Evolutionary conservation across 2,113 vertebrate species (phyloP).

Genomic region (Micronycteris hirsuta): DNA sequence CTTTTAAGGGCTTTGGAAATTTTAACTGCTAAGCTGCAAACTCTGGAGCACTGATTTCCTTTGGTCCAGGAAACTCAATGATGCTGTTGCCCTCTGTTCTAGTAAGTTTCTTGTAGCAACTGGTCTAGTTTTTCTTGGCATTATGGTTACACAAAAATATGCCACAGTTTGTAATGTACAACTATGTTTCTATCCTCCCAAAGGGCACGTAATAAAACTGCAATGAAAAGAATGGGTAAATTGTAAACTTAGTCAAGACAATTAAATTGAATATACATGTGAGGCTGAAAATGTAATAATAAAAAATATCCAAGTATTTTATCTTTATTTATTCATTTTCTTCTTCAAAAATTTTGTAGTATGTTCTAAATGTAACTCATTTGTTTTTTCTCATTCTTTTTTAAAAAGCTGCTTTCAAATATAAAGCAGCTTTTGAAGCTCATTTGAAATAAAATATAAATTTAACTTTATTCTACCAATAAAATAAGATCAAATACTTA

Average conservation of each 20-base stretch:
- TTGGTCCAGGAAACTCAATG: not conserved
- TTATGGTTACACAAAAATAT: not conserved
- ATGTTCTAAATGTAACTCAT: not conserved
- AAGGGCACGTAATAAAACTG: not conserved
- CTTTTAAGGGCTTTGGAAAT: not conserved
- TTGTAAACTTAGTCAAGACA: not conserved
- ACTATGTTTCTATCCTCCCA: not conserved
- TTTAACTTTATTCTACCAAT: not conserved
- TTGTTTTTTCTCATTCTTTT: not conserved
- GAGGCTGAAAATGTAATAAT: not conserved
- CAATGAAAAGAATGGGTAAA: not conserved
- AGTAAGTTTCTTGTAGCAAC: not conserved
- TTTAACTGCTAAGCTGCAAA: not conserved
- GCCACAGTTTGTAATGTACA: not conserved
- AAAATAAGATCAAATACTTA: not conserved
- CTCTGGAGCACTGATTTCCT: not conserved
- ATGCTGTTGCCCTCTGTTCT: not conserved
- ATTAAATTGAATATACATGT: not conserved
- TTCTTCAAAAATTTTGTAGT: slow-evolving; percentile 4
- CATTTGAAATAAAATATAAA: slow-evolving; percentile 21
- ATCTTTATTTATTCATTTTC: not conserved
- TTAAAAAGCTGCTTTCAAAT: not conserved
- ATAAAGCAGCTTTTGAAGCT: not conserved
- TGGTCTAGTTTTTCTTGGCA: not conserved
- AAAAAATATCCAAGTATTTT: slow-evolving; percentile 4